A percentile compares a stretch with the other conserved stretches of the same genome.
Conservation (phyloP, 2,113 vertebrate species). For the Micronycteris hirsuta region DNA sequence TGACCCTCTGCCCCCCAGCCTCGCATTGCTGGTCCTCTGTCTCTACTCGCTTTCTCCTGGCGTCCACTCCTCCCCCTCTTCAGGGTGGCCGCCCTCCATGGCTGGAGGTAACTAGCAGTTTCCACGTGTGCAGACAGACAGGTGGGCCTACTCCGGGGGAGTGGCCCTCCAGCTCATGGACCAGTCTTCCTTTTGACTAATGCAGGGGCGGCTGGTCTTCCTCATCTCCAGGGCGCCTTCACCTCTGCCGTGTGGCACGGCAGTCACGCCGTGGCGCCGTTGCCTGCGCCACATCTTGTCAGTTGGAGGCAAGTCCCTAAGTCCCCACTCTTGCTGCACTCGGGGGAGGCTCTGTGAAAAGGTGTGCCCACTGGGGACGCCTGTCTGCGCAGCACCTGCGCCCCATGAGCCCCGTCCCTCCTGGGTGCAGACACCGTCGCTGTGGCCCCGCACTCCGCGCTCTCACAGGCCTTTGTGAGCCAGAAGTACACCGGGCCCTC, state of each 20-base stretch:
- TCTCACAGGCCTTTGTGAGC: background rate
- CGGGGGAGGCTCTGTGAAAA: rapidly evolving
- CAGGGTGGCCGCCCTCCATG: background rate
- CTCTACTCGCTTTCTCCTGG: background rate
- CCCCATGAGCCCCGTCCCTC: no score
- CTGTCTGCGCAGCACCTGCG: background rate
- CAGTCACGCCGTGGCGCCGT: background rate
- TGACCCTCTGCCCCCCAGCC: background rate
- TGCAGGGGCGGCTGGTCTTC: background rate
- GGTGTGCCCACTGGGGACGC: rapidly evolving
- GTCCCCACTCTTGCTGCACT: rapidly evolving
- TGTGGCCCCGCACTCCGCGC: background rate
- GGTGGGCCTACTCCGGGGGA: background rate
- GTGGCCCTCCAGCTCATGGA: background rate
- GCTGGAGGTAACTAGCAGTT: background rate
- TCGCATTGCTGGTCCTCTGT: no score
- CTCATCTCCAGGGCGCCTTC: background rate
- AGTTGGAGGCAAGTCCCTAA: background rate
- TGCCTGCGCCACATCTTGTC: rapidly evolving
- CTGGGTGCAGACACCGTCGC: background rate
- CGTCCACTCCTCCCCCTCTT: rapidly evolving
- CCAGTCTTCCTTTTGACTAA: background rate
- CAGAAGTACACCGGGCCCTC: background rate
- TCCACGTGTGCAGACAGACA: background rate
- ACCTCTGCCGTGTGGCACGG: rapidly evolving